Percentiles rank a stretch among this genome's conserved stretches.
Conservation (phyloP, 2,888 invertebrate genomes). For the Drosophila phalerata region DNA sequence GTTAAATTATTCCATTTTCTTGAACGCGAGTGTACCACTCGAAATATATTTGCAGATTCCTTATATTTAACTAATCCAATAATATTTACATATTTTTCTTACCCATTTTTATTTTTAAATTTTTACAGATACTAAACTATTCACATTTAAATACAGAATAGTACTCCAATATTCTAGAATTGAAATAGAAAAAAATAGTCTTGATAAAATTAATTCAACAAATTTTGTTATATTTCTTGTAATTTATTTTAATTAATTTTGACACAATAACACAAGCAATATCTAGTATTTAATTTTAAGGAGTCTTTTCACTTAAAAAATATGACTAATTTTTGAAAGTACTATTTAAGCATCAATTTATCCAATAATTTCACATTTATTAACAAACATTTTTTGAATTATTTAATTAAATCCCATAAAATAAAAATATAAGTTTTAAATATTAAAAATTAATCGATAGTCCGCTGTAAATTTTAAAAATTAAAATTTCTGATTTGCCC, state of each 20-base stretch:
- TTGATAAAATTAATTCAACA: background rate
- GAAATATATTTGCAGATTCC: background rate
- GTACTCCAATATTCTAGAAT: too few species aligned
- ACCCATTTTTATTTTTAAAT: background rate
- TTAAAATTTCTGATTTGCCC: background rate
- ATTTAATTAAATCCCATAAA: too few species aligned
- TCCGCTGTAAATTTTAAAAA: background rate
- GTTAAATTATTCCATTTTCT: background rate
- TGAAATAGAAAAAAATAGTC: background rate
- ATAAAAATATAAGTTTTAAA: too few species aligned
- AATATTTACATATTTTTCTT: background rate
- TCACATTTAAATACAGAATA: too few species aligned
- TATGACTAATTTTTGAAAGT: too few species aligned
- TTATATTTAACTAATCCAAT: background rate
- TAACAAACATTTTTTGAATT: too few species aligned
- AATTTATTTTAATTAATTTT: background rate
- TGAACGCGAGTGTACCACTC: background rate
- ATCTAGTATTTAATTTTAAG: too few species aligned
- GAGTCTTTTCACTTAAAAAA: too few species aligned
- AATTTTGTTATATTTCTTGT: background rate
- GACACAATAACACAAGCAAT: too few species aligned
- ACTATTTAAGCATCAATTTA: too few species aligned
- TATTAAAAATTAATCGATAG: background rate
- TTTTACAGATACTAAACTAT: background rate
- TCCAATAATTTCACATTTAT: too few species aligned